Evolutionary conservation across 23 tunicate species (phyloP), one percentile per base, ranked within the genome.

Genomic region (Phallusia fumigata): DNA sequence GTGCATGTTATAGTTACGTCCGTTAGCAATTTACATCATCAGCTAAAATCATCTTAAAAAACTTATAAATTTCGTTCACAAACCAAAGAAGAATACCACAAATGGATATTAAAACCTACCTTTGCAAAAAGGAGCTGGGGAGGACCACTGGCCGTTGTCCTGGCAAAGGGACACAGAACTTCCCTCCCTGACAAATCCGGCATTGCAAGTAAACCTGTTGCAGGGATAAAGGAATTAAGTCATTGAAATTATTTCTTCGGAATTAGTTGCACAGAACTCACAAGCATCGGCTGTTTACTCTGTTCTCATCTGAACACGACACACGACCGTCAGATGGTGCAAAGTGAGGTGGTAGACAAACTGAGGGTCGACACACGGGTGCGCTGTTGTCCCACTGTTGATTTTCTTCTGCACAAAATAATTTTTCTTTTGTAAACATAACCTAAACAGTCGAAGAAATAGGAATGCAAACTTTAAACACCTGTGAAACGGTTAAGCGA

Each of bases 41-140:
- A n/a, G n/a, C n/a, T n/a, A n/a, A n/a, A n/a, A n/a, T n/a, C n/a
- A n/a, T n/a, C n/a, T n/a, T n/a, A n/a, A n/a, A n/a, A n/a, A n/a
- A n/a, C n/a, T n/a, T n/a, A n/a, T n/a, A n/a, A n/a, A n/a, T n/a
- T n/a, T n/a, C n/a, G n/a, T n/a, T n/a, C n/a, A n/a, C n/a, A n/a
- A n/a, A n/a, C n/a, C n/a, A n/a, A n/a, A n/a, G n/a, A n/a, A n/a
- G n/a, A n/a, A n/a, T n/a, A n/a, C n/a, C n/a, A n/a, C n/a, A n/a
- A n/a, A n/a, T n/a, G n/a, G 10, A 40, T 40, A 3, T 5, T 40
- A 40, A 3, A 10, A 33, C 10, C 33, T 65, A 82, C 73, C 40
- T 82, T 30, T 40, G 35, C 80, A 77, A 11, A 40, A 24, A 19
- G 80, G 80, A 10, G 80, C 53, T 36, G 80, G 80, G 53, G 47